Evolutionary conservation across 2,113 vertebrate species (phyloP), one percentile per base, ranked within the genome.

Genomic region (Lepisosteus oculatus): DNA sequence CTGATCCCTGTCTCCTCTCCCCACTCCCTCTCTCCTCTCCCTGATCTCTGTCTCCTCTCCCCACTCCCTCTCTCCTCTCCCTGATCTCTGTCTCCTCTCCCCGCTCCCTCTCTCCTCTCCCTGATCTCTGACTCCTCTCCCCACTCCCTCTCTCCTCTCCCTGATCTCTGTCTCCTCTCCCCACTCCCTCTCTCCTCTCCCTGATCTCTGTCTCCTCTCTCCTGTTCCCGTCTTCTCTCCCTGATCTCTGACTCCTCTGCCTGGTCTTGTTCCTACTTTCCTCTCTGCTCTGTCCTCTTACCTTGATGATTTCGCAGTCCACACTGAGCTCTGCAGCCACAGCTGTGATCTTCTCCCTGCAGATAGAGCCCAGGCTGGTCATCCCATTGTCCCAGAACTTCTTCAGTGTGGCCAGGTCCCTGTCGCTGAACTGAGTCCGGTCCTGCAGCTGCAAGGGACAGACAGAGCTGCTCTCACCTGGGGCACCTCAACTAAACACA

Each of bases 231-330:
- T 6, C 9, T 9, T 51, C 47, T 51, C 9, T 9, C 9, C 47
- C 47, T 51, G 5, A 9, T 47, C 42, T 13, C 44, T 71, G 9
- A 12, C 5, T 41, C 8, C 29, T 29, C 14, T 44, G 3, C 11
- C 67, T 3, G 66, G 11, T 55, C 3, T 51, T 3, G 15, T 56
- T 45, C 42, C 15, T 65, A 44, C 72, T 17, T 8, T 11, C 29
- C 42, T n/a, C 51, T 13, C 11, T 9, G 5, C 47, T 54, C 14
- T 68, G 11, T 14, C 6, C 51, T 3, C 55, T 54, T 90, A 99
- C 97, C 96, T 97, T 95, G 81, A 99, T 93, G 89, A 99, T 99
- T 92, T 99, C 97, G 89, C 94, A 94, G 93, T 99, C 97, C 79
- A 99, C 96, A 70, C 87, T 95, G 85, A 98, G 93, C 72, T 98